These are phyloP conservation scores for Mactra quadrangularis DNA, from an alignment of 1,140 invertebrate species.

Conservation along the genomic window DNA sequence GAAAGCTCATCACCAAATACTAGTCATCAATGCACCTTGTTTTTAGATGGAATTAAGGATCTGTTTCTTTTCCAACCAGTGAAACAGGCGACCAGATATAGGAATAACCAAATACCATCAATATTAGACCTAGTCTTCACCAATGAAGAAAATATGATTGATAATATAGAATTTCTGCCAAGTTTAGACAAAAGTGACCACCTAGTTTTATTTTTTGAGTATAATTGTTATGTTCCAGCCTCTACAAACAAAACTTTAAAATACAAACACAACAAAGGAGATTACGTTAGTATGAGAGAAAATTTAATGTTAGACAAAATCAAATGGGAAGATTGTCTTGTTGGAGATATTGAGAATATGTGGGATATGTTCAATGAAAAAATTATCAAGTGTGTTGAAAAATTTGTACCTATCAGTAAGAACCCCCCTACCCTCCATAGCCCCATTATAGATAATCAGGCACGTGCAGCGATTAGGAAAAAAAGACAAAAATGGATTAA, in stretches of 20 bases:
- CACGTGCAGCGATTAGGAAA: not conserved
- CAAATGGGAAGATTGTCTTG: not conserved
- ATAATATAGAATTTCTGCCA: not conserved
- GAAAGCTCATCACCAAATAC: not conserved
- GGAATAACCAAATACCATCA: constrained; percentile 14
- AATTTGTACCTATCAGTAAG: not conserved
- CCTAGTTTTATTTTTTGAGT: constrained; percentile 10
- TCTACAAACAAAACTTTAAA: not conserved
- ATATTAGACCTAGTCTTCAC: constrained; percentile 48
- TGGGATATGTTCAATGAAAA: not conserved
- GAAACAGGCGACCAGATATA: constrained; percentile 10
- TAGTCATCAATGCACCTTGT: not conserved
- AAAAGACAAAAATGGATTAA: not conserved
- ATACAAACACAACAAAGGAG: constrained; percentile 25
- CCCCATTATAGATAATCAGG: not conserved
- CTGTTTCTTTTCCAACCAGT: constrained; percentile 36
- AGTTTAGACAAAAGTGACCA: constrained; percentile 42
- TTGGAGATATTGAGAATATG: not conserved
- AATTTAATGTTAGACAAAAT: constrained; percentile 89
- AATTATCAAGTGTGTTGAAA: not conserved
- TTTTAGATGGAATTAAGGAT: constrained; percentile 25
- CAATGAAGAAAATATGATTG: constrained; percentile 52
- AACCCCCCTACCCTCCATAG: too few species aligned
- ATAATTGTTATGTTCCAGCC: not conserved
- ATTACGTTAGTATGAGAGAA: constrained; percentile 63